phyloP scores from a whole-genome alignment of 2,113 vertebrate species.

The Zosterops pallidus region DNA sequence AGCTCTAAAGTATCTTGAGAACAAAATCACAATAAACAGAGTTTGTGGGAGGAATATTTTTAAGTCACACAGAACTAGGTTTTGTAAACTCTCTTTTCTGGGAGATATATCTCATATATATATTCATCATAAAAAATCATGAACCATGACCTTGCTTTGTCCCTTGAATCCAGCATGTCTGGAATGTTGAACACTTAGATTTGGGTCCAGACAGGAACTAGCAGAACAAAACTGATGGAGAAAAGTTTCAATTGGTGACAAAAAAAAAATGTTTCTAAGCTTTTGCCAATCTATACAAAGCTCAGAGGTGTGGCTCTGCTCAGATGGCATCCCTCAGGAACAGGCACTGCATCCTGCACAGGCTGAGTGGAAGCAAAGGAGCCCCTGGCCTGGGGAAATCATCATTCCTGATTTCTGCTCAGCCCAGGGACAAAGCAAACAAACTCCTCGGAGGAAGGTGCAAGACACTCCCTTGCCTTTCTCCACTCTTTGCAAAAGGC shows the following conservation, averaged over 20 bases:
- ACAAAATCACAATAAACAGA: neutral
- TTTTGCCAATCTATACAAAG: neutral
- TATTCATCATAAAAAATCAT: neutral
- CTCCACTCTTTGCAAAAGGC: neutral
- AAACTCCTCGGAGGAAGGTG: neutral
- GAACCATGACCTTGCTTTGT: neutral
- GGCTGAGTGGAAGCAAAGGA: neutral
- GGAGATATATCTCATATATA: neutral
- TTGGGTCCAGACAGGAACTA: neutral
- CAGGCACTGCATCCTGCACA: neutral
- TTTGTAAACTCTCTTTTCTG: neutral
- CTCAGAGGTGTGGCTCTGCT: neutral
- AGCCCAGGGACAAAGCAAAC: neutral
- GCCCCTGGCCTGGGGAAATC: neutral
- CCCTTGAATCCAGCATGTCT: neutral
- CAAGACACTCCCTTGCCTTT: neutral
- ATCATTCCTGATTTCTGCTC: neutral
- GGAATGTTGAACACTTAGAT: neutral
- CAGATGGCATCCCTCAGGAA: neutral
- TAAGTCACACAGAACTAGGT: neutral
- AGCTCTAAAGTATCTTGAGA: neutral
- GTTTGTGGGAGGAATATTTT: rapidly evolving
- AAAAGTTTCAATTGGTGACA: neutral
- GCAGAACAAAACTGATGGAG: neutral
- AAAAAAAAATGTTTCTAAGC: neutral